Evolutionary conservation across 2,888 invertebrate genomes (phyloP).

Genomic region (Hylaea fasciaria): DNA sequence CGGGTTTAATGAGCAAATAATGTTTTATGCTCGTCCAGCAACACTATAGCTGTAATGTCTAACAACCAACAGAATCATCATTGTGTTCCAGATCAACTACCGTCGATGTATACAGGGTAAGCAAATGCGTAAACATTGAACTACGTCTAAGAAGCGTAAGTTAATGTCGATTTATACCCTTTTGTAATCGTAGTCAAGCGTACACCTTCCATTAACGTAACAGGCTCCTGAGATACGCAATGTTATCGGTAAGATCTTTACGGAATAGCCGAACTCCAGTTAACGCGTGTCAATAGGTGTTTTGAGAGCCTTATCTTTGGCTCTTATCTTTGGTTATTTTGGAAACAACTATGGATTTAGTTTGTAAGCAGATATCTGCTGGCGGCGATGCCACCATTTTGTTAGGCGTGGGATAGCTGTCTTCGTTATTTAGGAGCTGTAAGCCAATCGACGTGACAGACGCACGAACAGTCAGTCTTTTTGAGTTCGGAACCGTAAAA

Average conservation of each 20-base stretch:
- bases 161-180: conserved; percentile 17
- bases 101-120: too few species aligned
- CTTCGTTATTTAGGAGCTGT: too few species aligned
- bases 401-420: too few species aligned
- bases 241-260: conserved; percentile 21
- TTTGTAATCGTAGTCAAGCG: conserved; percentile 21
- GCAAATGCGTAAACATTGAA: too few species aligned
- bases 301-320: conserved; percentile 8
- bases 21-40: too few species aligned
- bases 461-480: too few species aligned
- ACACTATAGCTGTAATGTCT: too few species aligned
- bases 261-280: conserved; percentile 19
- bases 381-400: background rate
- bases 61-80: too few species aligned
- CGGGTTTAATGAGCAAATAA: too few species aligned
- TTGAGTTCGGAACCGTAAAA: conserved; percentile 5
- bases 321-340: conserved; percentile 12
- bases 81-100: too few species aligned
- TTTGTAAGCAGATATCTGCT: background rate
- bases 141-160: conserved; percentile 1
- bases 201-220: conserved; percentile 25
- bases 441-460: too few species aligned
- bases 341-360: conserved; percentile 4
- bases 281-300: conserved; percentile 16
- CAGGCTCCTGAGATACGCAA: conserved; percentile 17